These are phyloP conservation scores for Samia ricini DNA, from an alignment of 1,140 invertebrate species.

Conservation along the genomic window DNA sequence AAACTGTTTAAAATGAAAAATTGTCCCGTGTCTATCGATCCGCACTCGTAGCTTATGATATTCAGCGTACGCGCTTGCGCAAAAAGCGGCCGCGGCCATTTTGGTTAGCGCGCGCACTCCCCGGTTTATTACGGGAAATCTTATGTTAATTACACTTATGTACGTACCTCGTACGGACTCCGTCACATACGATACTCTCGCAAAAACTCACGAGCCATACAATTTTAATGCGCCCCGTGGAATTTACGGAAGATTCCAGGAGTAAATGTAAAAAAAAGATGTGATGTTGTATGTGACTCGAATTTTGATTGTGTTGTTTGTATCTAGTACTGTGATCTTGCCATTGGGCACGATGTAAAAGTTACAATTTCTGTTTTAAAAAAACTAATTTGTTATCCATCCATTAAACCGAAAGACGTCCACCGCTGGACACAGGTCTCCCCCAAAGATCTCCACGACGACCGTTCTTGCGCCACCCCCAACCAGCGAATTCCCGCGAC, in stretches of 20 bases:
- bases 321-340: constrained; percentile 21
- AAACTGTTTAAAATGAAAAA: constrained; percentile 38
- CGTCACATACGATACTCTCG: constrained; percentile 38
- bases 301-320: constrained; percentile 42
- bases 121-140: constrained; percentile 62
- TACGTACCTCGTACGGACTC: constrained; percentile 46
- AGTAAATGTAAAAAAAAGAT: constrained; percentile 40
- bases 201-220: constrained; percentile 63
- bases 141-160: constrained; percentile 72
- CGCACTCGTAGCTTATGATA: constrained; percentile 61
- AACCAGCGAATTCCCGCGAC: too few species aligned
- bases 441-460: too few species aligned
- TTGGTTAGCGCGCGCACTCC: constrained; percentile 51
- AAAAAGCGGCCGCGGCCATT: constrained; percentile 59
- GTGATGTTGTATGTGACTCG: constrained; percentile 40
- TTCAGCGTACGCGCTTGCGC: constrained; percentile 50
- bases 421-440: too few species aligned
- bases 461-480: too few species aligned
- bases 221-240: constrained; percentile 67
- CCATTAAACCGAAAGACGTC: too few species aligned
- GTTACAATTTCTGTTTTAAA: neutral
- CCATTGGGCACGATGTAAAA: constrained; percentile 13
- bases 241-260: constrained; percentile 61
- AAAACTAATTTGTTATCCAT: too few species aligned
- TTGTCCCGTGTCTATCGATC: constrained; percentile 37